Percentiles rank a stretch among this genome's conserved stretches.
Conservation (phyloP, 2,113 vertebrate species). For the Bufo gargarizans region DNA sequence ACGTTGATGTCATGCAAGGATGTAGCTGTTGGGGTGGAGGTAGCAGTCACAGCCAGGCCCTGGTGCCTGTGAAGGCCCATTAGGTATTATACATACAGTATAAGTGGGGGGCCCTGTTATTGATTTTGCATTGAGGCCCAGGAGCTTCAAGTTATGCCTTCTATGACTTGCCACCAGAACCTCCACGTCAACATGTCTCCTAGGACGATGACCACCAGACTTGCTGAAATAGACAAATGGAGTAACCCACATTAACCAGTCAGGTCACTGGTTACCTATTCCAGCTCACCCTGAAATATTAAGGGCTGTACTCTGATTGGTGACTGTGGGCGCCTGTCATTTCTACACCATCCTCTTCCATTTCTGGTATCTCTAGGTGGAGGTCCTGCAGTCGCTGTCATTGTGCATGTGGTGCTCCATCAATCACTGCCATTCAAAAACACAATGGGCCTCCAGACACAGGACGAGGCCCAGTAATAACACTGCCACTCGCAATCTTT, state of each 20-base stretch:
- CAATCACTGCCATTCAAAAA: constrained; percentile 10
- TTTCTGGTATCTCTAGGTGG: not conserved
- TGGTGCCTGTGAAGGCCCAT: too few species aligned
- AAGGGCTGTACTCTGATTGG: not conserved
- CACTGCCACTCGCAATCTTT: constrained; percentile 21
- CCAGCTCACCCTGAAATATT: not conserved
- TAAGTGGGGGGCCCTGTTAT: too few species aligned
- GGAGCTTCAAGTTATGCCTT: not conserved
- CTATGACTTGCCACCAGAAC: not conserved
- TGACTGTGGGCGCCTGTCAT: not conserved
- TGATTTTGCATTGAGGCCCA: not conserved
- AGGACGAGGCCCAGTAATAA: not conserved
- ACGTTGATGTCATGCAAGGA: not conserved
- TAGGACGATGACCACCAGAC: not conserved
- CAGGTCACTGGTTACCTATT: not conserved
- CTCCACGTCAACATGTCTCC: not conserved
- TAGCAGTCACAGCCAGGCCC: too few species aligned
- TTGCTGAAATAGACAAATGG: not conserved
- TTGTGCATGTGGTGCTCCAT: not conserved
- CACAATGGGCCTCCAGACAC: not conserved
- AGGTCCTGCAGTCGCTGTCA: not conserved
- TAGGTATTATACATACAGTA: too few species aligned
- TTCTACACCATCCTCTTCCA: not conserved
- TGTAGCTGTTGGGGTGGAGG: not conserved
- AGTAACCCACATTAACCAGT: not conserved